Conservation (phyloP, 1,140 invertebrate species). For the Aphelenchoides fujianensis region DNA sequence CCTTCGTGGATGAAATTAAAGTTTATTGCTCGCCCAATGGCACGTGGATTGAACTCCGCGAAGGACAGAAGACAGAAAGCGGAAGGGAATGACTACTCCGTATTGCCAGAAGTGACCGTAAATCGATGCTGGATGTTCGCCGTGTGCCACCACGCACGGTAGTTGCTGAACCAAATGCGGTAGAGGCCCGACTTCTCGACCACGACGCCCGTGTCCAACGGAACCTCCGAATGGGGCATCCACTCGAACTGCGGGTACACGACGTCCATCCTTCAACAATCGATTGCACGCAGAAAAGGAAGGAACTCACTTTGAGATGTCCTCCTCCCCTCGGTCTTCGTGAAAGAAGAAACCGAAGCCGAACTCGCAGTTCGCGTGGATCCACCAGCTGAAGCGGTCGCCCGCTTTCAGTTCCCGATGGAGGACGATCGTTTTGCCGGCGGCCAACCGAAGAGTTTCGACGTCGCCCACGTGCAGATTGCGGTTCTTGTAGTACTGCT, state of each 20-base stretch:
- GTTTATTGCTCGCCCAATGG: background rate
- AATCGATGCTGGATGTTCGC: slow-evolving; percentile 24
- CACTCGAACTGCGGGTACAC: slow-evolving; percentile 39
- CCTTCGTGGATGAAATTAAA: background rate
- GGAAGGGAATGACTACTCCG: background rate
- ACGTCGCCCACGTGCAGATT: background rate
- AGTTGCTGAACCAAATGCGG: slow-evolving; percentile 43
- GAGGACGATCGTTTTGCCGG: slow-evolving; percentile 39
- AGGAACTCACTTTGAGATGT: slow-evolving; percentile 42
- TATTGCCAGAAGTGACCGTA: slow-evolving; percentile 14
- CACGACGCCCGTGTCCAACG: slow-evolving; percentile 29
- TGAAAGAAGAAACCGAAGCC: slow-evolving; percentile 42
- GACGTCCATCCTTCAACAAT: slow-evolving; percentile 36
- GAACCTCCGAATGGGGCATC: slow-evolving; percentile 42
- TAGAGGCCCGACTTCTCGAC: slow-evolving; percentile 32
- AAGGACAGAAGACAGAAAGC: too few relatives aligned
- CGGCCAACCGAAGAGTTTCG: slow-evolving; percentile 38
- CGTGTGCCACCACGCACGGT: slow-evolving; percentile 47
- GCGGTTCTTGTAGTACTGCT: slow-evolving; percentile 31
- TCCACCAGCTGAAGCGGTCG: slow-evolving; percentile 32
- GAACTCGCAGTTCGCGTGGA: slow-evolving; percentile 37
- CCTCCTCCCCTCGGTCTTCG: slow-evolving; percentile 37
- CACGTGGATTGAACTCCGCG: background rate
- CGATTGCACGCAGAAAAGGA: slow-evolving; percentile 16
- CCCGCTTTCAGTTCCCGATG: slow-evolving; percentile 37